A percentile compares a stretch with the other conserved stretches of the same genome.
These are phyloP conservation scores for Pandemis cinnamomeana DNA, from an alignment of 2,888 invertebrate species.

Conservation along the genomic window DNA sequence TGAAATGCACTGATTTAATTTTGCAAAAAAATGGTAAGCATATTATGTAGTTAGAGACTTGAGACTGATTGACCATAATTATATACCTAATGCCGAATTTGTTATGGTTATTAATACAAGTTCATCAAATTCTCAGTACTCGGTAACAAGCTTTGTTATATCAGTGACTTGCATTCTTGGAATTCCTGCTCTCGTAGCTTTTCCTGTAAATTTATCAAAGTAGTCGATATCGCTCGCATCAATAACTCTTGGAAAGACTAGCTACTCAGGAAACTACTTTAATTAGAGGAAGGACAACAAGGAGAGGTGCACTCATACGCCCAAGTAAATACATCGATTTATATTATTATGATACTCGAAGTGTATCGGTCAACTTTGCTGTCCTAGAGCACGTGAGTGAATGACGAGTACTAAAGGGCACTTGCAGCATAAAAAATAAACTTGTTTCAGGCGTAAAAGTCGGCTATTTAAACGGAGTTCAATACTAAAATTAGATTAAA, in stretches of 20 bases:
- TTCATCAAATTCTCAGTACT: not conserved
- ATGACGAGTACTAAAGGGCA: no score
- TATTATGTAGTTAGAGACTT: no score
- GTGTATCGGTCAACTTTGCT: not conserved
- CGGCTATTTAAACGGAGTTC: no score
- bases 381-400: not conserved
- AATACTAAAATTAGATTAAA: no score
- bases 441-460: no score
- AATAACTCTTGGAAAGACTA: not conserved
- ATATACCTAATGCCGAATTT: not conserved
- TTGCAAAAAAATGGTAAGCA: no score
- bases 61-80: no score
- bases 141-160: not conserved
- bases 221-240: not conserved
- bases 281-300: not conserved
- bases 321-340: not conserved
- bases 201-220: not conserved
- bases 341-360: not conserved
- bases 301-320: not conserved
- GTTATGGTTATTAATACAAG: not conserved
- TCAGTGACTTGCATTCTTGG: not conserved
- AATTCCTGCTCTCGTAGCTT: not conserved
- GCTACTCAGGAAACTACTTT: not conserved
- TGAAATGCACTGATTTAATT: no score
- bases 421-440: no score